Conservation (phyloP, 2,113 vertebrate species). For the Pristiophorus japonicus region DNA sequence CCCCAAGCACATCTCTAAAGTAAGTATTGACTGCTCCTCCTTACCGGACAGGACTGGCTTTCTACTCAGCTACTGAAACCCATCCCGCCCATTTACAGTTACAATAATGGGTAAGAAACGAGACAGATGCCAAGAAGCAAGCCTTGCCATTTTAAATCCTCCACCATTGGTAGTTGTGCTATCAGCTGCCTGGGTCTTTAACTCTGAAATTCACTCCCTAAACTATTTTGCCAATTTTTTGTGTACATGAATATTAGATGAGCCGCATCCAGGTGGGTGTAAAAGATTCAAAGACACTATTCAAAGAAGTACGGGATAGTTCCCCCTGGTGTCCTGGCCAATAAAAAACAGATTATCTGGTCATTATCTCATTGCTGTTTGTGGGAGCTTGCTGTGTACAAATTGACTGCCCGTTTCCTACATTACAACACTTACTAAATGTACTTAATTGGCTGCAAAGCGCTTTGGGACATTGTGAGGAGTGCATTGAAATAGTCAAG, state of each 20-base stretch:
- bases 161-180: too few relatives aligned
- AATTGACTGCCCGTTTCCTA: neutral
- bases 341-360: neutral
- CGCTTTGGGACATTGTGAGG: neutral
- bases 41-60: neutral
- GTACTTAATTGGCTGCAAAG: neutral
- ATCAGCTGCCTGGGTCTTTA: too few relatives aligned
- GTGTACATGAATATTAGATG: neutral
- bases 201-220: too few relatives aligned
- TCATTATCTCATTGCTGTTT: neutral
- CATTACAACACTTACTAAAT: neutral
- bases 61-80: neutral
- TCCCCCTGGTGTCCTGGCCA: neutral
- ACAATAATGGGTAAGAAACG: neutral
- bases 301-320: neutral
- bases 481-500: too few relatives aligned
- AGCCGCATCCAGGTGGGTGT: neutral
- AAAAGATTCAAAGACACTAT: neutral
- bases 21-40: neutral
- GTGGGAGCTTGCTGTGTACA: neutral
- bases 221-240: neutral
- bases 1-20: conserved; percentile 39
- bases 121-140: neutral
- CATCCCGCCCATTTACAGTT: neutral
- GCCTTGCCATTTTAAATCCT: neutral